These are phyloP conservation scores for Bubalus kerabau DNA, from an alignment of 2,113 vertebrate species.

Conservation along the genomic window DNA sequence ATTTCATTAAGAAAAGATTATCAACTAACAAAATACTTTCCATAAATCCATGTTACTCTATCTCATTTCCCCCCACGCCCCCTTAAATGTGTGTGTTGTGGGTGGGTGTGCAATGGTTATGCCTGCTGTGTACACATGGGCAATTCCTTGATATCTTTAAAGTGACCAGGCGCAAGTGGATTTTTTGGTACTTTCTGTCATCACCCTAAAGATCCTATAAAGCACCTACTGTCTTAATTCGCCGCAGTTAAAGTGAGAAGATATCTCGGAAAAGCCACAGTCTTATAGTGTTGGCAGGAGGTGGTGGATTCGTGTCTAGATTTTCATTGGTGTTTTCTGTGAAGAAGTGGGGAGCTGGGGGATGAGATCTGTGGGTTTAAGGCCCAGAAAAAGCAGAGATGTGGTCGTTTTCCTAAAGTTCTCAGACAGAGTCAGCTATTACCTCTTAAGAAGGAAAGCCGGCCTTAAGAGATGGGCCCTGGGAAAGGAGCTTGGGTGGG, in stretches of 20 bases:
- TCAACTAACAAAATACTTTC: not conserved
- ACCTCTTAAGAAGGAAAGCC: conserved; percentile 41
- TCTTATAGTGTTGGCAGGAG: not conserved
- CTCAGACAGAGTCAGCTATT: not conserved
- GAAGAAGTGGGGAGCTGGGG: too few species aligned
- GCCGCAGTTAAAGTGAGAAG: not conserved
- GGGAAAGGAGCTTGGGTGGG: conserved; percentile 8
- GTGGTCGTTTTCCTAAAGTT: not conserved
- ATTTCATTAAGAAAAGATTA: not conserved
- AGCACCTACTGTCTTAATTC: not conserved
- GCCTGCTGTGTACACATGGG: not conserved
- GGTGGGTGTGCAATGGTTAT: not conserved
- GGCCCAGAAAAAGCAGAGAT: not conserved
- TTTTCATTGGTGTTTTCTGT: not conserved
- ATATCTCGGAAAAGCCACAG: not conserved
- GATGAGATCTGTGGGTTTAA: not conserved
- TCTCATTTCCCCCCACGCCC: not conserved
- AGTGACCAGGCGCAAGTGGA: not conserved
- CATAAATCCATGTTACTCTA: not conserved
- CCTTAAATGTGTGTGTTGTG: not conserved
- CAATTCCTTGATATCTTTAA: not conserved
- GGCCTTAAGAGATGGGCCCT: conserved; percentile 23
- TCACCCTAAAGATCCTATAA: not conserved
- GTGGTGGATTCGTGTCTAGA: not conserved
- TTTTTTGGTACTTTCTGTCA: not conserved